Base-by-base conservation (phyloP, 2,888 invertebrate genomes). In the Caenorhabditis sp. region DNA sequence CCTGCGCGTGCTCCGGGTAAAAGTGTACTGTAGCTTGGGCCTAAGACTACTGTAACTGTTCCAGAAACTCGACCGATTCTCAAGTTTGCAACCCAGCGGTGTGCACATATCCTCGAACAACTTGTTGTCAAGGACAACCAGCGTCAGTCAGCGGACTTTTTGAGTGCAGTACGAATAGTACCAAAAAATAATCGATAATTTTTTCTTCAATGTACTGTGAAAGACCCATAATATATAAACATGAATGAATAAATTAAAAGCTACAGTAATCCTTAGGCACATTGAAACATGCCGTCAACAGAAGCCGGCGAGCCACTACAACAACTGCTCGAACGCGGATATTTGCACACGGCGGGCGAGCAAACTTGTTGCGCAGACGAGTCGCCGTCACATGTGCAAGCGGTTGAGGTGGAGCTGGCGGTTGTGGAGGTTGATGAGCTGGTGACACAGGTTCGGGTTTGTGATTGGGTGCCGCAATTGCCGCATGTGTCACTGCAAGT, bases 401-500 rank as follows among this genome's bases (percentile, higher is more conserved):
- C 50, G 17, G 17, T 50, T 20, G 17, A 4, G 3, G 50, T 50
- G 4, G 20, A 8, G 4, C 7, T 8, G 21, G 8, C n/a, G 21
- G 52, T 56, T 31, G 26, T n/a, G 36, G 66, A 71, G 21, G 60
- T 58, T 5, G 67, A 60, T 1, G 67, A 60, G 12, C 67, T 25
- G n/a, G 52, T 27, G 4, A 63, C 25, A 31, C 71, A 71, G 0
- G 71, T 67, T 4, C 71, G 59, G 8, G 71, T 71, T 52, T 78
- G 63, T 56, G 66, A 70, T 26, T 74, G 77, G 36, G 75, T 75
- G 60, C 81, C 80, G 59, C 80, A 81, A 27, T 71, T 72, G 36
- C 82, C 82, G 56, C 82, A 82, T n/a, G 70, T 78, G 53, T 80
- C 80, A 43, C 70, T 81, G 59, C 82, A 82, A 4, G 69, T 60